These are phyloP conservation scores for Myotis myotis DNA, from an alignment of 2,797 vertebrate species.

Conservation along the genomic window DNA sequence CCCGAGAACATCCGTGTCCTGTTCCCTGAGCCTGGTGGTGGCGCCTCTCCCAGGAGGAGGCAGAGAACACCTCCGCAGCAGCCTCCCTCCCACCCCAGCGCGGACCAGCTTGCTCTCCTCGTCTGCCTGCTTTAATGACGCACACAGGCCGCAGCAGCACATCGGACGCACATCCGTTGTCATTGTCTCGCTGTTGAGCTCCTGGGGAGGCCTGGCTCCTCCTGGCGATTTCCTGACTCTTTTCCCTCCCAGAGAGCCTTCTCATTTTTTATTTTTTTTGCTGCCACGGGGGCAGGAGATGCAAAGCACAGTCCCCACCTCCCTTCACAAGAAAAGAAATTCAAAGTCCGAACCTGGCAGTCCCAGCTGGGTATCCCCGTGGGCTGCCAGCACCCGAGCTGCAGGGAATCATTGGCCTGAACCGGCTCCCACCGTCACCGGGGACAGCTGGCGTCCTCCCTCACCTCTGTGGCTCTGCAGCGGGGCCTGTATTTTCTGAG, in stretches of 20 bases:
- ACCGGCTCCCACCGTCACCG: neutral
- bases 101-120: neutral
- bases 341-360: neutral
- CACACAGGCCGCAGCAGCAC: neutral
- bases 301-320: neutral
- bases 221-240: neutral
- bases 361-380: fast-evolving
- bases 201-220: neutral
- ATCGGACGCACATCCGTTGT: neutral
- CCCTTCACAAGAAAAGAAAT: neutral
- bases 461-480: neutral
- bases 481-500: neutral
- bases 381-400: neutral
- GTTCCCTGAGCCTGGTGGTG: neutral
- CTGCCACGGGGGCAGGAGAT: neutral
- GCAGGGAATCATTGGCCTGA: fast-evolving
- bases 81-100: neutral
- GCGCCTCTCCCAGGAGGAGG: neutral
- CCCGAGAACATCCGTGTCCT: neutral
- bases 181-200: neutral
- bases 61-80: neutral
- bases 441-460: neutral
- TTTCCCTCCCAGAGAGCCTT: neutral
- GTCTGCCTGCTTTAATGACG: neutral
- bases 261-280: neutral